Percentiles rank a stretch among this genome's conserved stretches.
Conservation (phyloP, 2,888 invertebrate species). For the Meteorus colon region DNA sequence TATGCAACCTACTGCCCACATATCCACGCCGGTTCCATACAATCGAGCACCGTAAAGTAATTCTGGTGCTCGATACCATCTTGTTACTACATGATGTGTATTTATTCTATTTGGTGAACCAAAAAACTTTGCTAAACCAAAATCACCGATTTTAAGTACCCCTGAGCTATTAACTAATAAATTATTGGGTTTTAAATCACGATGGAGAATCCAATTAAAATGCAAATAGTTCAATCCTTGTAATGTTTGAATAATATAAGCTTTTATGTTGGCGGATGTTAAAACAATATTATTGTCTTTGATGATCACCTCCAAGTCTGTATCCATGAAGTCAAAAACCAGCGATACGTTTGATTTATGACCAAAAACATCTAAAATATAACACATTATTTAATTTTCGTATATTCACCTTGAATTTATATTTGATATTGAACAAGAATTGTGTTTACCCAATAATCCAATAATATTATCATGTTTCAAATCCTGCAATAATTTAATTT, state of each 20-base stretch:
- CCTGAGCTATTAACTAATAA: conserved; percentile 94
- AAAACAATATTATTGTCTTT: conserved; percentile 92
- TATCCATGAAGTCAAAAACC: conserved; percentile 99
- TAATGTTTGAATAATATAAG: conserved; percentile 96
- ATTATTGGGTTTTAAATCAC: conserved; percentile 99
- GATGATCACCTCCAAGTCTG: conserved; percentile 96
- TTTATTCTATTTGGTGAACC: conserved; percentile 97
- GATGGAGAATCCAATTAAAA: conserved; percentile 95
- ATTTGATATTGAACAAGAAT: not conserved
- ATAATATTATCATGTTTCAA: conserved; percentile 95
- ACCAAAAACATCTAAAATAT: conserved; percentile 92
- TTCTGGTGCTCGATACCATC: conserved; percentile 96
- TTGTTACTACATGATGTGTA: conserved; percentile 98
- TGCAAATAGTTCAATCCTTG: conserved; percentile 97
- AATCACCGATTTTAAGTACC: conserved; percentile 97
- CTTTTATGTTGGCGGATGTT: conserved; percentile 94
- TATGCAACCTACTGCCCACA: conserved; percentile 99
- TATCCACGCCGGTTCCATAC: conserved; percentile 97
- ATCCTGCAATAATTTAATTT: conserved; percentile 98
- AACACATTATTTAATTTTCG: conserved; percentile 18
- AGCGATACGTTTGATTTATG: conserved; percentile 97
- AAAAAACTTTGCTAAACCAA: conserved; percentile 97
- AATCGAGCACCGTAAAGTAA: conserved; percentile 95
- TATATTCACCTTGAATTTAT: not conserved
- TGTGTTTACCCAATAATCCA: conserved; percentile 80